Base-by-base conservation (phyloP, 2,888 invertebrate genomes). In the Syrista parreyssii region DNA sequence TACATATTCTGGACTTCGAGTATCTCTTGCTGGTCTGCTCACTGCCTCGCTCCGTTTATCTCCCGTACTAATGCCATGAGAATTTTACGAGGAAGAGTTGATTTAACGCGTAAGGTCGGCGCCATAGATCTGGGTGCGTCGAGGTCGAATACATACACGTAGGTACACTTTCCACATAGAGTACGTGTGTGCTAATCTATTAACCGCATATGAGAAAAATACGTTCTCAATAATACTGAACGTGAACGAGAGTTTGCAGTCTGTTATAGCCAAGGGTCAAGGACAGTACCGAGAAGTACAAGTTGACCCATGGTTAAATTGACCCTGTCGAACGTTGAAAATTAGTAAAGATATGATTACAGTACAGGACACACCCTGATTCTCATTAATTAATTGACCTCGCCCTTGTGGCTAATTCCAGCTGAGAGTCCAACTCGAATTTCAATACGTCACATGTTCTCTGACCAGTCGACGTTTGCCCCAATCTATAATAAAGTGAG, bases 381-480 rank as follows among this genome's bases (percentile, higher is more conserved):
- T 33, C 31, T 71, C 32, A 71, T 71, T 71, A 80, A 76, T 73
- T 76, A 80, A 78, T 73, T 68, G 55, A 55, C 15, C 55, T 23
- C 55, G 9, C 55, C 55, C 6, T 55, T 23, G 9, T 2, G 23
- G 55, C 55, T 55, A 23, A 55, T 55, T 55, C 55, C 55, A 23
- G 23, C 55, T 23, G 23, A 23, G 6, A 55, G 55, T 55, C 4
- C 15, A 0, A 4, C 15, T 40, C 55, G 55, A 23, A 55, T 55
- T 55, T 55, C 55, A 9, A 55, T 23, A 23, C 9, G 55, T 9
- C 40, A 1, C 55, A 55, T 23, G 9, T 55, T 55, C 23, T 23
- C 15, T 15, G 0, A 23, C 23, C 9, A 23, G 55, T 23, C 55
- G 34, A 34, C 9, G 34, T 34, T 34, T 34, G 9, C 9, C 34